phyloP scores from a whole-genome alignment of 1,140 invertebrate species.

The Drosophila grimshawi region DNA sequence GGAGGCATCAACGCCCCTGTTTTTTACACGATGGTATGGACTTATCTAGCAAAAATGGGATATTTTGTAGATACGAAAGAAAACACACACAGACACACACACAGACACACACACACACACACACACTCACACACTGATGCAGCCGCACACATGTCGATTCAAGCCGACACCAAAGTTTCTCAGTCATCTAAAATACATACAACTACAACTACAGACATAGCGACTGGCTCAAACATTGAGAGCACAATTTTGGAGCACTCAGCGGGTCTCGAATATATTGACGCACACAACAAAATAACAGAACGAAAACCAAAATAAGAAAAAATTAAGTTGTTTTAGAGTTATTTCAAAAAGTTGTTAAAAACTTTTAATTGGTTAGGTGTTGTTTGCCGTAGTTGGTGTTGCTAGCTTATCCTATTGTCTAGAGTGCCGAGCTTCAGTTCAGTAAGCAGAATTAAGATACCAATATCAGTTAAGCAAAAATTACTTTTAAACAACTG shows the following conservation, averaged over 20 bases:
- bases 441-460: constrained; percentile 1
- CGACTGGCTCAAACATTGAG: constrained; percentile 20
- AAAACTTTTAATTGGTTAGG: constrained; percentile 71
- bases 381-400: constrained; percentile 44
- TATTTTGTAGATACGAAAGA: constrained; percentile 44
- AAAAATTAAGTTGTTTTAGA: constrained; percentile 68
- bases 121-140: constrained; percentile 4
- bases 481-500: neutral
- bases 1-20: constrained; percentile 42
- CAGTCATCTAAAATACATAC: constrained; percentile 12
- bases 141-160: constrained; percentile 2
- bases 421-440: constrained; percentile 19
- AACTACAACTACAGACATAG: neutral
- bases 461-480: neutral
- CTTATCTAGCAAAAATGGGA: constrained; percentile 53
- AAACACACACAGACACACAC: constrained; percentile 10
- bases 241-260: constrained; percentile 39
- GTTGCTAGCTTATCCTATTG: constrained; percentile 23
- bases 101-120: constrained; percentile 20
- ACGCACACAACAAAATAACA: constrained; percentile 17
- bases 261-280: constrained; percentile 44
- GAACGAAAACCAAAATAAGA: neutral
- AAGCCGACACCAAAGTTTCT: constrained; percentile 28
- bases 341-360: constrained; percentile 64
- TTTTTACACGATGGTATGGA: constrained; percentile 32